Percentiles rank a stretch among this genome's conserved stretches.
Conservation (phyloP, 30 jellyfish, hydroid and myxozoan species). For the Aurelia sp. region DNA sequence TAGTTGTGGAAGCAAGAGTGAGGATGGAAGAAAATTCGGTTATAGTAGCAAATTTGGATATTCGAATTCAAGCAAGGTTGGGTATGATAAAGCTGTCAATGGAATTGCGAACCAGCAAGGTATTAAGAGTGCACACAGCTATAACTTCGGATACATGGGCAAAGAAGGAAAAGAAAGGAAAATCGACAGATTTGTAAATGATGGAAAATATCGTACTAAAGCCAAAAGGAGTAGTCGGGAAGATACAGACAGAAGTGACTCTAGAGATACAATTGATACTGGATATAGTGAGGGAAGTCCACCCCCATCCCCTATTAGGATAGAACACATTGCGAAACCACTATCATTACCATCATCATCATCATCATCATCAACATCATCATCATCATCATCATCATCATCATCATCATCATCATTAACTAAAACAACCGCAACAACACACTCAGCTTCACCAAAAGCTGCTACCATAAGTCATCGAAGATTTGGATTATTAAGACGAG, state of each 20-base stretch:
- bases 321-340: constrained; percentile 7
- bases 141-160: no score
- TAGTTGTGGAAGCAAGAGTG: no score
- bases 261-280: constrained; percentile 45
- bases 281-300: constrained; percentile 32
- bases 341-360: not conserved
- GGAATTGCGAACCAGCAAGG: no score
- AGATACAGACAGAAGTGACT: constrained; percentile 11
- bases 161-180: no score
- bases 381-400: not conserved
- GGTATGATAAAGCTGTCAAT: no score
- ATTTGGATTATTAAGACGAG: constrained; percentile 9
- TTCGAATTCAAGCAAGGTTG: no score
- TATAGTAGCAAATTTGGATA: no score
- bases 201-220: not conserved
- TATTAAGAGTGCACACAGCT: no score
- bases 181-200: not conserved
- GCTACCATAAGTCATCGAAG: not conserved
- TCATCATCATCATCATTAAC: not conserved
- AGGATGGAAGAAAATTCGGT: no score
- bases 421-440: not conserved
- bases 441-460: not conserved
- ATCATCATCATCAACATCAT: not conserved
- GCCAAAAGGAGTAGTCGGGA: not conserved
- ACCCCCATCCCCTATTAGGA: constrained; percentile 24